phyloP scores from a whole-genome alignment of 1,140 invertebrate species.

The Pachyrhynchus sulphureomaculatus region DNA sequence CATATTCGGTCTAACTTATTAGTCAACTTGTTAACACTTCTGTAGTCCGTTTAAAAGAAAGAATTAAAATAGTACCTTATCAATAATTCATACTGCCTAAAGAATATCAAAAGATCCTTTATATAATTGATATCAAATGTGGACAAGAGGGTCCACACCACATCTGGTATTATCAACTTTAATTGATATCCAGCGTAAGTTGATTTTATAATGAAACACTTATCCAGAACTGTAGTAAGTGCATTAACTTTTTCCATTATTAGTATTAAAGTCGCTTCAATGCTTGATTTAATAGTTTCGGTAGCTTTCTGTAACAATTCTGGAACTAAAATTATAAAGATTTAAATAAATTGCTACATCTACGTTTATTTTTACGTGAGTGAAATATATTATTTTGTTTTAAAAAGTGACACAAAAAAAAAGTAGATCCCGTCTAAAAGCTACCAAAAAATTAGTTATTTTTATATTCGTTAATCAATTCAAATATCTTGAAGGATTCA shows the following conservation, averaged over 20 bases:
- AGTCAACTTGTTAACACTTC: no score
- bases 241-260: slow-evolving; percentile 64
- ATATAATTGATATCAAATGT: slow-evolving; percentile 52
- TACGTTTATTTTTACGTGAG: no score
- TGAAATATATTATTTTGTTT: no score
- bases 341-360: no score
- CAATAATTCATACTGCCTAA: slow-evolving; percentile 64
- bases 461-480: no score
- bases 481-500: no score
- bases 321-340: slow-evolving; percentile 56
- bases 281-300: slow-evolving; percentile 54
- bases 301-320: slow-evolving; percentile 60
- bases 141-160: no score
- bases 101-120: slow-evolving; percentile 58
- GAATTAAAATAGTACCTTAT: slow-evolving; percentile 54
- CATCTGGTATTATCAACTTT: slow-evolving; percentile 28
- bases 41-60: no score
- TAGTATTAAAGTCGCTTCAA: slow-evolving; percentile 57
- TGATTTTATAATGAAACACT: slow-evolving; percentile 42
- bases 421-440: no score
- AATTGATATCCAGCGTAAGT: slow-evolving; percentile 1
- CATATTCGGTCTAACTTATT: no score
- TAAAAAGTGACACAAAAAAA: no score
- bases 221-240: slow-evolving; percentile 60
- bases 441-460: no score